phyloP scores from a whole-genome alignment of 1,140 invertebrate species.

The Monochamus saltuarius region DNA sequence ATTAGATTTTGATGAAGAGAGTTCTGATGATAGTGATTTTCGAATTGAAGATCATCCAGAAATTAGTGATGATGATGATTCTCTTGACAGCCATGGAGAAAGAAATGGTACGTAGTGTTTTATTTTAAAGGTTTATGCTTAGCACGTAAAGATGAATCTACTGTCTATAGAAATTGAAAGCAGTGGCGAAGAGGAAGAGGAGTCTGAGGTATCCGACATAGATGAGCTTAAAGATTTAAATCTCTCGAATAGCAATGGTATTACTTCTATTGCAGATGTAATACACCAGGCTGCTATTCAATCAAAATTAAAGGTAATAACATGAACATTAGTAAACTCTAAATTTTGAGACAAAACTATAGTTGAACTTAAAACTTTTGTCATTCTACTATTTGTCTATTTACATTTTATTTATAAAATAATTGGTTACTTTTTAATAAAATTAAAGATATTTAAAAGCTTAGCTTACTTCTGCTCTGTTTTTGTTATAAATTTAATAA shows the following conservation, averaged over 20 bases:
- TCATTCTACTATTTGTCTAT: no score
- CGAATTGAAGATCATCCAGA: constrained; percentile 85
- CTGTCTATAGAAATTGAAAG: constrained; percentile 45
- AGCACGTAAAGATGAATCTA: neutral
- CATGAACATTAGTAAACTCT: neutral
- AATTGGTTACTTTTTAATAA: no score
- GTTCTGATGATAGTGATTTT: constrained; percentile 95
- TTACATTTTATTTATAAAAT: no score
- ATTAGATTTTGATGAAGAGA: constrained; percentile 88
- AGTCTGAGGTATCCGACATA: constrained; percentile 50
- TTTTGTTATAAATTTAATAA: no score
- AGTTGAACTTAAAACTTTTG: no score
- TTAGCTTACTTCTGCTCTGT: no score
- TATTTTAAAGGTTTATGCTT: neutral
- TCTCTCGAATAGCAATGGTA: constrained; percentile 37
- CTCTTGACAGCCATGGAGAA: constrained; percentile 58
- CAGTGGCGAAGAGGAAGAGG: constrained; percentile 47
- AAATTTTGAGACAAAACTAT: constrained; percentile 2
- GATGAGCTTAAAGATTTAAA: constrained; percentile 49
- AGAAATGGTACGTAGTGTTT: constrained; percentile 42
- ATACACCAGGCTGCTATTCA: constrained; percentile 55
- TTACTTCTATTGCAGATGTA: constrained; percentile 55
- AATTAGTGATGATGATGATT: constrained; percentile 70
- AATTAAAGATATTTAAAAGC: no score
- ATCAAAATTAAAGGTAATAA: constrained; percentile 28